Base-by-base conservation (phyloP, 1,140 invertebrate genomes). In the Diploscapter pachys region DNA sequence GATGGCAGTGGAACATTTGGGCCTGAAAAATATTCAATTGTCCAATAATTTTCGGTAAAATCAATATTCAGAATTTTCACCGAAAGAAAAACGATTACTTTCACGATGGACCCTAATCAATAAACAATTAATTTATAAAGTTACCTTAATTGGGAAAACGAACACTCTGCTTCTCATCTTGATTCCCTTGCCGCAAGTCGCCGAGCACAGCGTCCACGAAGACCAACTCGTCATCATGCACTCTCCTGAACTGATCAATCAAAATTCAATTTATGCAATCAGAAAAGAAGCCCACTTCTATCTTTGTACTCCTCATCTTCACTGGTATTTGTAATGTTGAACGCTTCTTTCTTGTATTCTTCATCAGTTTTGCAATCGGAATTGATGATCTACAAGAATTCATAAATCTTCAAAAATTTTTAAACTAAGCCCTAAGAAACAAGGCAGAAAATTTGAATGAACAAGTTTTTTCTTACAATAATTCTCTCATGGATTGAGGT, bases 161-260 rank as follows among this genome's bases (percentile, higher is more conserved):
- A 93, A 95, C 74, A 90, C 87, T 71, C 93, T 88, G 0, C 89
- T 90, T 76, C 93, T 89, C 90, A 93, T 93, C 78, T 86, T 82
- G 66, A 88, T 86, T 2, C 89, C 88, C 71, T 87, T 84, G 4
- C 89, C 89, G 82, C 89, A 90, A 3, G 88, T 87, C 2, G 88
- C 88, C 61, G 89, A 89, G 80, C 91, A 92, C 3, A 89, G 86
- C 2, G 90, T 90, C 86, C 88, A 90, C 11, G 87, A 85, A 31
- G 88, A 87, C 89, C 89, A 90, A 2, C 87, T 84, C 5, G 87
- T 88, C n/a, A 89, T 86, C 3, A 85, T 81, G 80, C 89, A 90
- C 72, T 84, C 83, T 68, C 80, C 80, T 85, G 50, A 78, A 81
- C 3, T 53, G 13, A 5, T 5, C 3, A 51, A 53, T 73, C 51